Base-by-base conservation (phyloP, 2,888 invertebrate species). In the Apantesis nais region DNA sequence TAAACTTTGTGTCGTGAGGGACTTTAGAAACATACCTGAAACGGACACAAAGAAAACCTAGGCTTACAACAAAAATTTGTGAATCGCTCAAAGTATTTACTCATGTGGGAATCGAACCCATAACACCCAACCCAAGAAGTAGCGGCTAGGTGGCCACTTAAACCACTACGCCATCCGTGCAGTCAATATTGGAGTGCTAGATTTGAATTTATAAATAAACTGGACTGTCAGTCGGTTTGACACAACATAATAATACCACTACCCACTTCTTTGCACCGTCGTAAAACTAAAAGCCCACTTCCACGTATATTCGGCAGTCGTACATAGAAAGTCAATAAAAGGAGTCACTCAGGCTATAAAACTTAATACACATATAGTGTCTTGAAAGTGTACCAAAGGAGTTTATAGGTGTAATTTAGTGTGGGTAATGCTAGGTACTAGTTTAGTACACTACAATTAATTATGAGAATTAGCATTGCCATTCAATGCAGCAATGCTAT, bases 201-300 rank as follows among this genome's bases (percentile, higher is more conserved):
- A 44, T 29, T 29, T 31, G 29, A 16, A 37, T 31, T 25, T 16
- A 41, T 19, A 44, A 63, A 44, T 63, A 25, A 29, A 19, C 5
- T 7, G 19, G 19, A 2, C 22, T 48, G 12, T 12, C 25, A 12
- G 12, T 25, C 2, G 4, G 1, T 31, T 64, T 64, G 29, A 64
- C 11, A 29, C 19, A 63, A 22, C 31, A n/a, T 64, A 48, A 31
- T 19, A 29, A 31, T 44, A n/a, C 48, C 22, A 19, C 44, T 64
- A n/a, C 29, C 39, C 31, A 48, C 31, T 48, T 64, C 25, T 64
- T 64, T 31, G 11, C 22, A 29, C 22, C 5, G 48, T 0, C 48
- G 48, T 64, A 48, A 64, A 64, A 48, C 64, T 64, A 48, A 64
- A 64, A 64, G 48, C 64, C 64, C 31, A 44, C 44, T 31, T 22